Base-by-base conservation (phyloP, 2,113 vertebrate species). In the Myrmecophaga tridactyla region DNA sequence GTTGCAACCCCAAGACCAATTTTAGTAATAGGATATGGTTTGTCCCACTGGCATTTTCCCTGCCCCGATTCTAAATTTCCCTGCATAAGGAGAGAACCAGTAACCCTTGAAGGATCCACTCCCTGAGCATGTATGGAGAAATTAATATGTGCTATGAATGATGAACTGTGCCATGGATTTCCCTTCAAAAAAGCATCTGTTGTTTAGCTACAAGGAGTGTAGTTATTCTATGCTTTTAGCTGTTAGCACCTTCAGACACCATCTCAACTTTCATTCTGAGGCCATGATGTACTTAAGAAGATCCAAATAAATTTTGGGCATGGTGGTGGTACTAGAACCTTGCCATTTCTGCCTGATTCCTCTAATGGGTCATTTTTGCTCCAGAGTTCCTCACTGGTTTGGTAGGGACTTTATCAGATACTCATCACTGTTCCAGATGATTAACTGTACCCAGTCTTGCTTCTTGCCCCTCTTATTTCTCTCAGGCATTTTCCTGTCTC, bases 51-150 rank as follows among this genome's bases (percentile, higher is more conserved):
- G 23, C 29, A 1, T 29, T 21, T 14, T 51, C 10, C 0, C 1
- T n/a, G n/a, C n/a, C n/a, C n/a, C n/a, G n/a, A 6, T 73, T 65
- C 80, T 67, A 10, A 43, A 36, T 34, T 20, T 67, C 21, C 60
- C 62, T 21, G 43, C 58, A 39, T 20, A 46, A 7, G 17, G 73
- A 36, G 27, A 27, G 25, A 65, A 39, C 67, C 8, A 6, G n/a
- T 36, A 62, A 21, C 15, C 10, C 73, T 60, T 14, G 53, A 15
- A 43, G 72, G 23, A 46, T 48, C 81, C 63, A 6, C 17, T 36
- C 4, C 41, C 43, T 0, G 29, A 43, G 17, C 0, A 0, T 4
- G 41, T 15, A 3, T 29, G 56, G 41, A 76, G 31, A 56, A 56
- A 17, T 5, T 56, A 7, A 18, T 56, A 56, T 20, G 53, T 56